Evolutionary conservation across 2,888 invertebrate genomes (phyloP).

Genomic region (Rhimphoctona megacephalus): DNA sequence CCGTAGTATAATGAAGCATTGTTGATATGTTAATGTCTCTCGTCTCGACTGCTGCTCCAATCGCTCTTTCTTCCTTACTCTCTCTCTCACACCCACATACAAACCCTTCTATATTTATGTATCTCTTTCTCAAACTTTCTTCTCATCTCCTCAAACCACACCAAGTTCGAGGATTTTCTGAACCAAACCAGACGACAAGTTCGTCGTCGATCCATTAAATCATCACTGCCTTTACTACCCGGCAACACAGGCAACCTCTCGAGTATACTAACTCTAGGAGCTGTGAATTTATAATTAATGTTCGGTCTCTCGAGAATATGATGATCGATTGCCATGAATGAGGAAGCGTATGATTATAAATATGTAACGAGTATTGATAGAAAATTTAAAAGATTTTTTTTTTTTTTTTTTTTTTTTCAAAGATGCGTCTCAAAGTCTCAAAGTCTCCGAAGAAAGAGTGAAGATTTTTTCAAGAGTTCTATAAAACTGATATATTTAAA

Average conservation of each 20-base stretch:
- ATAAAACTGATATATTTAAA: too few species aligned
- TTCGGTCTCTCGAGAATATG: slow-evolving; percentile 30
- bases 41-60: slow-evolving; percentile 42
- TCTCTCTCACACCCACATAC: not conserved
- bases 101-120: not conserved
- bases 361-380: slow-evolving; percentile 19
- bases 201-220: slow-evolving; percentile 48
- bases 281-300: slow-evolving; percentile 64
- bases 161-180: slow-evolving; percentile 34
- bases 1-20: slow-evolving; percentile 79
- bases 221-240: slow-evolving; percentile 18
- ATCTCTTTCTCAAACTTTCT: not conserved
- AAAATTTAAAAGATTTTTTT: not conserved
- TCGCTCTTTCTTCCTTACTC: slow-evolving; percentile 6
- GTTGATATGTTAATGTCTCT: slow-evolving; percentile 80
- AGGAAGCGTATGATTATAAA: slow-evolving; percentile 16
- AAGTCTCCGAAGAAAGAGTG: too few species aligned
- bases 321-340: slow-evolving; percentile 47
- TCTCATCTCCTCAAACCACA: slow-evolving; percentile 8
- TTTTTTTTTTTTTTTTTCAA: not conserved
- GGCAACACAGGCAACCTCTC: slow-evolving; percentile 10
- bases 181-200: slow-evolving; percentile 45
- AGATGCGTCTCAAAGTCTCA: not conserved
- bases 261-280: slow-evolving; percentile 12
- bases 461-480: too few species aligned